Base-by-base conservation (phyloP, 2,888 invertebrate genomes). In the Caenorhabditis panamensis region DNA sequence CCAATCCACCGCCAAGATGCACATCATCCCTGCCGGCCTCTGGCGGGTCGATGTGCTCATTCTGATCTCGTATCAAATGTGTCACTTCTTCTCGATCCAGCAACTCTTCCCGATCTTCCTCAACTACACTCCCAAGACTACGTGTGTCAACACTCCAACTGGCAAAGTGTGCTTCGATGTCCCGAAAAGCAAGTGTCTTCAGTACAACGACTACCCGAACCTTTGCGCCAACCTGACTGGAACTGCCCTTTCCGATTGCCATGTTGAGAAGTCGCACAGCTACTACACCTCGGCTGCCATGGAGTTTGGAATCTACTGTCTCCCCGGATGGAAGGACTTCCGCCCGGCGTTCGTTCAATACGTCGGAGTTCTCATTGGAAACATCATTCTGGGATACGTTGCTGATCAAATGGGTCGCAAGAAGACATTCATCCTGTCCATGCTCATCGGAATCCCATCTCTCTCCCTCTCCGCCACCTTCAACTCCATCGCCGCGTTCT, bases 31-130 rank as follows among this genome's bases (percentile, higher is more conserved):
- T 13, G 67, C 79, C 51, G 85, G 85, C 36, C 61, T 83, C 31
- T 85, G 82, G 77, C 85, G 85, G 67, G 79, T 85, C 36, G 85
- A 85, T 49, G 64, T 85, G 44, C 75, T 85, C 28, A 76, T 85
- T 37, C 75, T 85, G 31, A 56, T 85, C 71, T 72, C 82, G 16
- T 85, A 84, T 44, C 85, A 85, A 76, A 82, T 85, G 81, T 82
- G 83, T 28, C 86, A 84, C 59, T 82, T 86, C 82, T 86, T 84
- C 84, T 83, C 83, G 11, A 84, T 86, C 47, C 86, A 86, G 63
- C 84, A 84, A 41, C 44, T 86, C 6, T 84, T 86, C 69, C 86
- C 86, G n/a, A 84, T 86, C 37, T 86, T 86, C 79, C 63, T 86
- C 49, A 86, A 86, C 64, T 86, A 84, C 76, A 86, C 85, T 9